These are phyloP conservation scores for Lates calcarifer DNA, from an alignment of 2,113 vertebrate genomes.

Conservation along the genomic window DNA sequence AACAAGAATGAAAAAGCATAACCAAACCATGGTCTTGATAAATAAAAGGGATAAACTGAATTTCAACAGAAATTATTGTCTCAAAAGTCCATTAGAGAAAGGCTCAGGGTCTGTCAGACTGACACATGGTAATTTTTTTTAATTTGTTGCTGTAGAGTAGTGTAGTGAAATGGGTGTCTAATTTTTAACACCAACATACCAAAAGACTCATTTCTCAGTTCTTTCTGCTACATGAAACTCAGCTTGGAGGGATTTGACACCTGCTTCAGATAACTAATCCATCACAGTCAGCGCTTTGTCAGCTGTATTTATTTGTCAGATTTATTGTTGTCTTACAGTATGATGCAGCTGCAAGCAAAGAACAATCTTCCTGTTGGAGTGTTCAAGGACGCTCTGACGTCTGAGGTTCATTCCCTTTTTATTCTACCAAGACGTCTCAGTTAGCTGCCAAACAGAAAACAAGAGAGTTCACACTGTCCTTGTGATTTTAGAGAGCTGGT, in stretches of 20 bases:
- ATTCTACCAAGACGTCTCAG: background rate
- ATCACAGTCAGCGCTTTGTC: background rate
- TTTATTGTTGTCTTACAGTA: background rate
- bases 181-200: too few species aligned
- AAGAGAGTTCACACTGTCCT: background rate
- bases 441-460: background rate
- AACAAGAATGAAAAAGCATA: background rate
- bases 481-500: background rate
- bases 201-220: background rate
- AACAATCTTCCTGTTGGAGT: background rate
- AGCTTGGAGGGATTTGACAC: background rate
- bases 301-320: background rate
- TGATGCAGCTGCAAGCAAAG: background rate
- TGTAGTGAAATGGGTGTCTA: background rate
- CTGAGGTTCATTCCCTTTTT: background rate
- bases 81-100: background rate
- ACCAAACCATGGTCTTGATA: background rate
- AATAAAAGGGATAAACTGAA: too few species aligned
- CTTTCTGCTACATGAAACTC: background rate
- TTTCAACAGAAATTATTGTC: conserved; percentile 6
- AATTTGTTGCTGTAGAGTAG: background rate
- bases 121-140: background rate
- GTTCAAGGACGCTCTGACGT: background rate
- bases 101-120: background rate
- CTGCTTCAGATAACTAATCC: background rate